A percentile compares a stretch with the other conserved stretches of the same genome.
phyloP scores from a whole-genome alignment of 2,113 vertebrate genomes.

The Thryonomys swinderianus region DNA sequence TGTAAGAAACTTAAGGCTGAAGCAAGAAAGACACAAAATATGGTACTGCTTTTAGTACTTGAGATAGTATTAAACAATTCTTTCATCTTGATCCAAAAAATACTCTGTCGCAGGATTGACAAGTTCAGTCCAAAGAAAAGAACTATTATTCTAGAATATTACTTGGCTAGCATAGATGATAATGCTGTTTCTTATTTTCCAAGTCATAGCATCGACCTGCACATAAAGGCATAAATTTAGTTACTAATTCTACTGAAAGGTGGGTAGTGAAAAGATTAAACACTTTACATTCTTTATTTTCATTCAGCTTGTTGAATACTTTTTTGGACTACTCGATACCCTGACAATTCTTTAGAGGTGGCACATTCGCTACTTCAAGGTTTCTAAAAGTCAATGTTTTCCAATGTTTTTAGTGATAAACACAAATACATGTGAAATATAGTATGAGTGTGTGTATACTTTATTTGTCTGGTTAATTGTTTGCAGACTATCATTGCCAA shows the following conservation, averaged over 20 bases:
- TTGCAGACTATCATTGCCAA: not conserved
- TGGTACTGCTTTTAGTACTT: conserved; percentile 37
- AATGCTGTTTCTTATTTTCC: not conserved
- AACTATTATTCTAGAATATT: not conserved
- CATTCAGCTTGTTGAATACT: conserved; percentile 12
- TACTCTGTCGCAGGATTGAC: conserved; percentile 47
- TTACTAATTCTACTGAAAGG: conserved; percentile 11
- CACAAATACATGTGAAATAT: not conserved
- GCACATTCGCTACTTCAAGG: not conserved
- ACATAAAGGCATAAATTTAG: conserved; percentile 24
- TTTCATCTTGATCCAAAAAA: conserved; percentile 72
- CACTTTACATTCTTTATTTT: conserved; percentile 26
- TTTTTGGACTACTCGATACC: not conserved
- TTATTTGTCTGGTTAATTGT: conserved; percentile 8
- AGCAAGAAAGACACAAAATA: conserved; percentile 59
- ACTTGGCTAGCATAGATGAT: not conserved
- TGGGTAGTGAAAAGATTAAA: not conserved
- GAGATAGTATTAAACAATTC: conserved; percentile 35
- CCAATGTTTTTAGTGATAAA: conserved; percentile 16
- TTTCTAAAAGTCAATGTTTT: conserved; percentile 26
- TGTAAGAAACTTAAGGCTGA: conserved; percentile 40
- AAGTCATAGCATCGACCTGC: conserved; percentile 26
- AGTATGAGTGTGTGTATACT: not conserved
- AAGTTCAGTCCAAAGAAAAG: conserved; percentile 31
- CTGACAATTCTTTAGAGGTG: not conserved